Conservation (phyloP, 2,888 invertebrate genomes). For the Philonicus albiceps region DNA sequence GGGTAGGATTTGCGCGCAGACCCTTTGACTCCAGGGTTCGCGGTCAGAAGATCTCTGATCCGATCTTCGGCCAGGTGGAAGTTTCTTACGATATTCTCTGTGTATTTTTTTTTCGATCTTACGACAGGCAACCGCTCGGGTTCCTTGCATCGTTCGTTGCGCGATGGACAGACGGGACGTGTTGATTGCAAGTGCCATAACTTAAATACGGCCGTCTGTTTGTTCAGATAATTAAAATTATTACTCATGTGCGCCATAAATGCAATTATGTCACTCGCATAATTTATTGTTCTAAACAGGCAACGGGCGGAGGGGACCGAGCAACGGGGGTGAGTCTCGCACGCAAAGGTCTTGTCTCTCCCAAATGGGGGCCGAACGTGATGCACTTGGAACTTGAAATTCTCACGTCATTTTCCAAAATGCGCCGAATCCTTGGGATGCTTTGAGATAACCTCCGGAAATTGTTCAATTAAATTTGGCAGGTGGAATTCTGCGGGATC, state of each 20-base stretch:
- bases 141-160: neutral
- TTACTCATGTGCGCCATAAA: slow-evolving; percentile 3
- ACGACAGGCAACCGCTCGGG: neutral
- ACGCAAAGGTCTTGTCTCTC: neutral
- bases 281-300: slow-evolving; percentile 4
- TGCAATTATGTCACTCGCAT: slow-evolving; percentile 21
- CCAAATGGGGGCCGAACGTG: neutral
- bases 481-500: neutral
- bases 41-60: neutral
- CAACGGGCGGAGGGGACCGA: neutral
- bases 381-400: neutral
- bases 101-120: neutral
- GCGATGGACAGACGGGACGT: neutral
- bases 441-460: neutral
- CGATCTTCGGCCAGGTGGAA: neutral
- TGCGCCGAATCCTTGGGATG: neutral
- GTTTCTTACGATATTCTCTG: neutral
- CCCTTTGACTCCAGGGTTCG: neutral
- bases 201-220: neutral
- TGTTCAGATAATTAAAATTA: slow-evolving; percentile 27
- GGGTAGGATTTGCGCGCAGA: neutral
- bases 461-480: slow-evolving; percentile 2
- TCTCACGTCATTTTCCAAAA: neutral
- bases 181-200: slow-evolving; percentile 13
- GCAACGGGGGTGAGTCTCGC: neutral